phyloP scores from a whole-genome alignment of 2,888 invertebrate genomes.

The Dyspetes luteomarginatus region DNA sequence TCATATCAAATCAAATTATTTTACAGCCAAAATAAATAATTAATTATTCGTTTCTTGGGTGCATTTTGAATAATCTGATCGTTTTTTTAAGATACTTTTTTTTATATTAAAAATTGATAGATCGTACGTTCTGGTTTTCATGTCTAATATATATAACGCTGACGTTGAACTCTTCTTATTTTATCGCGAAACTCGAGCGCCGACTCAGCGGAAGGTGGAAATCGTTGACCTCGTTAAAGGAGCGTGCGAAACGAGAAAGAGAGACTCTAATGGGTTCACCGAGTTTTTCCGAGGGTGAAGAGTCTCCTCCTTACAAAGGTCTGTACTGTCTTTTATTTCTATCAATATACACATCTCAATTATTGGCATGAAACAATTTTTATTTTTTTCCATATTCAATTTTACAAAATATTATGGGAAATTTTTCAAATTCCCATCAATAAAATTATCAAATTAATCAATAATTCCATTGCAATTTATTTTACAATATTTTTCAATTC shows the following conservation, averaged over 20 bases:
- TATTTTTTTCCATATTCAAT: background rate
- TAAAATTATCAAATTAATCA: too few species aligned
- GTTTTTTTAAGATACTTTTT: background rate
- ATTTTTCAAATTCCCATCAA: too few species aligned
- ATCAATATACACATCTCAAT: constrained; percentile 27
- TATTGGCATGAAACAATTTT: background rate
- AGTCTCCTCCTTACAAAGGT: constrained; percentile 32
- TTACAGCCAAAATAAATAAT: too few species aligned
- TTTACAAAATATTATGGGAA: too few species aligned
- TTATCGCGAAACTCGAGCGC: constrained; percentile 51
- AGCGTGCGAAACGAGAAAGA: constrained; percentile 68
- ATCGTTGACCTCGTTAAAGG: constrained; percentile 73
- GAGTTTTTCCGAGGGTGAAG: constrained; percentile 56
- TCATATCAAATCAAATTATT: too few species aligned
- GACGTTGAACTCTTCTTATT: constrained; percentile 48
- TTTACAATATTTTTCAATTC: too few species aligned
- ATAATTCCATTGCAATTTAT: too few species aligned
- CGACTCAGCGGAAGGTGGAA: constrained; percentile 70
- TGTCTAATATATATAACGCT: constrained; percentile 23
- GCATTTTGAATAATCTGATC: too few species aligned
- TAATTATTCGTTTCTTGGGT: background rate
- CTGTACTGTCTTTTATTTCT: constrained; percentile 18
- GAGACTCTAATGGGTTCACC: constrained; percentile 51
- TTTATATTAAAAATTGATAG: background rate
- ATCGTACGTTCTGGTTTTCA: constrained; percentile 23